Percentiles rank a stretch among this genome's conserved stretches.
Conservation (phyloP, 2,888 invertebrate species). For the Drosophila niveifrons region DNA sequence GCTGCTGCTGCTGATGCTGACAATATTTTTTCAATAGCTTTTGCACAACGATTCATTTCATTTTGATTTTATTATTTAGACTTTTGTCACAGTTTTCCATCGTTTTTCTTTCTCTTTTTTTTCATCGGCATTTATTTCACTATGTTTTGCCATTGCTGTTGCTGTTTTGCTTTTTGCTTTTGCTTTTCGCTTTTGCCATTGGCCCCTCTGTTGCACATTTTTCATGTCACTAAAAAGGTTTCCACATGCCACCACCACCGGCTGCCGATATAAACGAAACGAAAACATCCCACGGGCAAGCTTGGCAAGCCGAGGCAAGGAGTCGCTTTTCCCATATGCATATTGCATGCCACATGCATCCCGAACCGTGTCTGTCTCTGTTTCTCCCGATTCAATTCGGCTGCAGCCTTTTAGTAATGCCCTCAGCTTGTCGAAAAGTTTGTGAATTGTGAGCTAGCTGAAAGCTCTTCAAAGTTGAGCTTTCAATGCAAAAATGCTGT, state of each 20-base stretch:
- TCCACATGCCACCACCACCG: constrained; percentile 39
- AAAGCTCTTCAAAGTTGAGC: not conserved
- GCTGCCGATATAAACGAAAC: constrained; percentile 35
- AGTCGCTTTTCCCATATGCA: constrained; percentile 39
- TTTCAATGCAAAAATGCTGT: not conserved
- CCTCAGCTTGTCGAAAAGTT: not conserved
- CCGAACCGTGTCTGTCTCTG: not conserved
- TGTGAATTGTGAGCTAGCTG: too few species aligned
- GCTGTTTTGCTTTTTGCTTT: constrained; percentile 6
- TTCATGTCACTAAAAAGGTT: constrained; percentile 80
- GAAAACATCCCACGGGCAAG: constrained; percentile 37
- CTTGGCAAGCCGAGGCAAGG: not conserved
- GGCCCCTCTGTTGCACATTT: constrained; percentile 68
- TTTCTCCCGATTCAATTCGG: not conserved
- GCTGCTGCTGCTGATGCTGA: constrained; percentile 49
- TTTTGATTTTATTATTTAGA: constrained; percentile 81
- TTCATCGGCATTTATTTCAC: constrained; percentile 17
- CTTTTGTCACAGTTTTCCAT: constrained; percentile 24
- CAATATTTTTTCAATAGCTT: constrained; percentile 77
- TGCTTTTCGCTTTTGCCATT: constrained; percentile 5
- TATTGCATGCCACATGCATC: constrained; percentile 40
- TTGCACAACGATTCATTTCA: constrained; percentile 68
- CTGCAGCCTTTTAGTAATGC: not conserved
- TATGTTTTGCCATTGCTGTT: constrained; percentile 12
- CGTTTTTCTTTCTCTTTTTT: constrained; percentile 16